Conservation (phyloP, 2,113 vertebrate species). For the Recurvirostra avosetta region DNA sequence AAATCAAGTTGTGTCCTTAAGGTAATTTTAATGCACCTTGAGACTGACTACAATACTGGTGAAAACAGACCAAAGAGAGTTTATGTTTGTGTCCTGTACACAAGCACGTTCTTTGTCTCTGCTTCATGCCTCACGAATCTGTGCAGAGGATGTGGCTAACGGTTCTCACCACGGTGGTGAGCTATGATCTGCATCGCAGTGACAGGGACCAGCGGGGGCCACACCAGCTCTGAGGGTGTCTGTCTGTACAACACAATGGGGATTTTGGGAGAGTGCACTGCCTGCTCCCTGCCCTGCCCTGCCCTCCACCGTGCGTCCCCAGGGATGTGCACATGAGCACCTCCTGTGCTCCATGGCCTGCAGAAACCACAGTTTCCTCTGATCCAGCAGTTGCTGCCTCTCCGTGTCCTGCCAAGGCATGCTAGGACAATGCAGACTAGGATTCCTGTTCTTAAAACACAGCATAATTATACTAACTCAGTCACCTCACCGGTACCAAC, state of each 20-base stretch:
- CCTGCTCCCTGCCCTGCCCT: neutral
- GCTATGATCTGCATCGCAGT: neutral
- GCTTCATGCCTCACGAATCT: neutral
- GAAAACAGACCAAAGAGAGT: too few species aligned
- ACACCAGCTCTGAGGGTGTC: fast-evolving
- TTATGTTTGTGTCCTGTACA: neutral
- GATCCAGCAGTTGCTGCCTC: neutral
- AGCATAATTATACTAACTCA: neutral
- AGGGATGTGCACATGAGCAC: fast-evolving
- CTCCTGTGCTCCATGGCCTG: fast-evolving
- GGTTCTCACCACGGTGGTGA: neutral
- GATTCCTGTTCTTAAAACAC: neutral
- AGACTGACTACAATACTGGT: neutral
- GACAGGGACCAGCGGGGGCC: neutral
- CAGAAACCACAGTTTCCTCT: neutral
- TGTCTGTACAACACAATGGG: too few species aligned
- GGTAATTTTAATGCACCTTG: neutral
- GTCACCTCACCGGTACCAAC: neutral
- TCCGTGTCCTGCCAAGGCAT: neutral
- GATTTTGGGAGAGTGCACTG: neutral
- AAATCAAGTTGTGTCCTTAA: neutral
- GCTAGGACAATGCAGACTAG: neutral
- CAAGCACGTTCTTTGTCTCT: neutral
- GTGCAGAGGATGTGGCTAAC: neutral
- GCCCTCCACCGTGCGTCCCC: fast-evolving